Evolutionary conservation across 2,888 invertebrate species (phyloP), one percentile per base, ranked within the genome.

Genomic region (Xylophagus ater): DNA sequence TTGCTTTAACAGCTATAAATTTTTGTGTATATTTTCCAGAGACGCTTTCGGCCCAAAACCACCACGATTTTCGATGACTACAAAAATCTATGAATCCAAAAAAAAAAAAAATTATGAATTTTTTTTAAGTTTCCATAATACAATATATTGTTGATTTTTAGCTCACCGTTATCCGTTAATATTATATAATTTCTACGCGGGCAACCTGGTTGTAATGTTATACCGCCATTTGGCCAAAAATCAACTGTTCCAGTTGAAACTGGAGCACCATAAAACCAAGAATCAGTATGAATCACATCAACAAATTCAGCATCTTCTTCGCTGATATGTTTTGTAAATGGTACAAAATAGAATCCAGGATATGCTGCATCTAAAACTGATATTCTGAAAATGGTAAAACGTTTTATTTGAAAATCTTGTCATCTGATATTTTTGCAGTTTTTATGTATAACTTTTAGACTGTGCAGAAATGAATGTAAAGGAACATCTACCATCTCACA

Each of bases 201-300:
- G 45, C 75, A 75, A 0, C 74, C 74, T 0, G 75, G 75, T 47
- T 75, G 75, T n/a, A 68, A 53, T 37, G 71, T 67, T 49, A 67
- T 69, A 2, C 75, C 75, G 1, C 70, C 68, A 45, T 75, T 75
- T 1, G 75, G 75, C 75, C 74, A 75, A 57, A 75, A 75, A 50
- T 75, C 75, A 0, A 62, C 73, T 0, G 72, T 72, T 1, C 74
- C 76, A 0, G 74, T 73, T 12, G 62, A 56, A 1, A 70, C 67
- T 0, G 74, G 74, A 0, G 74, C 73, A 0, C 75, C 76, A 42
- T 74, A 74, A 0, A 68, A 62, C 0, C 70, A 69, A 0, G 70
- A 70, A 45, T 75, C 74, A 0, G 77, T 74, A 52, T 78, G 78
- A 41, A 78, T 76, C 8, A 77, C 67, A 53, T 77, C 71, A 1